Percentiles rank a stretch among this genome's conserved stretches.
These are phyloP conservation scores for Odontocolon sp. DNA, from an alignment of 2,888 invertebrate genomes.

Conservation along the genomic window DNA sequence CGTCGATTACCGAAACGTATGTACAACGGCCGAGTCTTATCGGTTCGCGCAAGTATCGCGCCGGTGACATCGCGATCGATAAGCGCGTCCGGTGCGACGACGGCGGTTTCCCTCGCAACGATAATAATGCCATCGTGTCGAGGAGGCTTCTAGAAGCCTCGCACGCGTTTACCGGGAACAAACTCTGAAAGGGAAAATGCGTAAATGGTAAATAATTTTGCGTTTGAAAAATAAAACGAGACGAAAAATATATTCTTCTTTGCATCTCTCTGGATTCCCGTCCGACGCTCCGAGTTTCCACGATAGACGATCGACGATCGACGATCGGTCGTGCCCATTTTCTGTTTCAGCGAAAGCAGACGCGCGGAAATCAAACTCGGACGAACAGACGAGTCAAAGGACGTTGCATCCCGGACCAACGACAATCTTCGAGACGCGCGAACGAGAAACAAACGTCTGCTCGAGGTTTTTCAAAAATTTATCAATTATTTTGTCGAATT, in stretches of 20 bases:
- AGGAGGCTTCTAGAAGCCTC: too few relatives aligned
- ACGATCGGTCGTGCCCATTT: constrained; percentile 2
- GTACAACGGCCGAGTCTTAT: too few relatives aligned
- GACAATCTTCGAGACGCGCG: constrained; percentile 61
- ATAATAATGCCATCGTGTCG: too few relatives aligned
- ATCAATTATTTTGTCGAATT: not conserved
- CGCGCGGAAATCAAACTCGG: constrained; percentile 45
- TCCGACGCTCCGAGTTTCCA: too few relatives aligned
- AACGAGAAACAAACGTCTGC: constrained; percentile 71
- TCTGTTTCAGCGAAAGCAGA: constrained; percentile 63
- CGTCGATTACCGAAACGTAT: too few relatives aligned
- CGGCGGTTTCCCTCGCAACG: too few relatives aligned
- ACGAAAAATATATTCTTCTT: not conserved
- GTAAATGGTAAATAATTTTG: not conserved
- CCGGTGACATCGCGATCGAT: too few relatives aligned
- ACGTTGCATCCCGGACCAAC: constrained; percentile 1
- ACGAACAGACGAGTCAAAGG: constrained; percentile 18
- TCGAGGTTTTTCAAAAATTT: constrained; percentile 68
- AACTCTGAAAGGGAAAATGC: not conserved
- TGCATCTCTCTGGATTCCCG: too few relatives aligned
- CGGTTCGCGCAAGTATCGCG: too few relatives aligned
- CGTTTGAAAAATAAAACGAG: not conserved
- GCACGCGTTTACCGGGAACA: too few relatives aligned
- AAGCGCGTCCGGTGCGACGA: too few relatives aligned
- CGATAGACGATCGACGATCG: not conserved